Conservation (phyloP, 2,797 vertebrate species). For the Pantherophis vulpinus region DNA sequence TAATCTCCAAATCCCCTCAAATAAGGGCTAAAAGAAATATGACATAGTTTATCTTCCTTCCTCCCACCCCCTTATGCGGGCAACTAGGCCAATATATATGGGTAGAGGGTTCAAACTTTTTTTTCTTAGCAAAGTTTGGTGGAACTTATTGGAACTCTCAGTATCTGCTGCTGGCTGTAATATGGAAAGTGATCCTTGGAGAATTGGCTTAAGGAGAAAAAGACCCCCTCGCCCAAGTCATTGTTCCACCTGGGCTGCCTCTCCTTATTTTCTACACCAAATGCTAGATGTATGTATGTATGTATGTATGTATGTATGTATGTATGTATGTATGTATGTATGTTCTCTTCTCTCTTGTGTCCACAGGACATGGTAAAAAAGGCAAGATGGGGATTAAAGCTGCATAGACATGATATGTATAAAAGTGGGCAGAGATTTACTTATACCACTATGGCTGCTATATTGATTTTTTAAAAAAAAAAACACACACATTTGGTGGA, state of each 20-base stretch:
- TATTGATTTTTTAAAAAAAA: not conserved
- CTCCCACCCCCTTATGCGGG: fast-evolving
- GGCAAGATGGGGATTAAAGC: not conserved
- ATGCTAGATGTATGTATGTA: not conserved
- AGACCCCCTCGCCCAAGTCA: not conserved
- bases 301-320: not conserved
- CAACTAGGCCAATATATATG: not conserved
- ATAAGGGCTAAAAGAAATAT: not conserved
- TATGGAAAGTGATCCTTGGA: not conserved
- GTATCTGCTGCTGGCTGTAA: not conserved
- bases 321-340: not conserved
- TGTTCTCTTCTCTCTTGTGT: not conserved
- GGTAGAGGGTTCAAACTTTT: not conserved
- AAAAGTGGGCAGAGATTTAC: not conserved
- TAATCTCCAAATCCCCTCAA: not conserved
- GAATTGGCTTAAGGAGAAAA: not conserved
- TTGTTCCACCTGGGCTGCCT: not conserved
- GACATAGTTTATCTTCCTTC: too few relatives aligned
- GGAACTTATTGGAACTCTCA: not conserved
- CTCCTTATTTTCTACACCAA: not conserved
- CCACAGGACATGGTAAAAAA: not conserved
- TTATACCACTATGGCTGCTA: not conserved
- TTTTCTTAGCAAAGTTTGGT: not conserved
- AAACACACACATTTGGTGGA: not conserved
- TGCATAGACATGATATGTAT: not conserved